Evolutionary conservation across 2,888 invertebrate genomes (phyloP), one percentile per base, ranked within the genome.

Genomic region (Tupiocoris notatus): DNA sequence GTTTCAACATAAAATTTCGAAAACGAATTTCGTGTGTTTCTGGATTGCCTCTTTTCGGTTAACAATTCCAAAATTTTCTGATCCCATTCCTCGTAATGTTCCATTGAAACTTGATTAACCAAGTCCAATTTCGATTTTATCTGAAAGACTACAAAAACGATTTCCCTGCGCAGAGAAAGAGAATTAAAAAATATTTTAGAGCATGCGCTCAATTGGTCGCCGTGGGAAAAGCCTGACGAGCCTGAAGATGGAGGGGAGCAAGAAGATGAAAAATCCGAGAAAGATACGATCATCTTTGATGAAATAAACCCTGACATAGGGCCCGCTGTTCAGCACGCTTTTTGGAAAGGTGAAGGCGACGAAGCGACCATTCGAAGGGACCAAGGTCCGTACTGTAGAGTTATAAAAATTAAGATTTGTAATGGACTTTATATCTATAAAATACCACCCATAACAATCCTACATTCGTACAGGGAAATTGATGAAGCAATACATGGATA

Each of bases 401-500:
- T n/a, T n/a, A n/a, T n/a, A n/a, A n/a, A n/a, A n/a, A n/a, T n/a
- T n/a, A n/a, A n/a, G n/a, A n/a, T n/a, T n/a, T n/a, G n/a, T n/a
- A n/a, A n/a, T n/a, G n/a, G n/a, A n/a, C n/a, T n/a, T n/a, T n/a
- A n/a, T n/a, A n/a, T n/a, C n/a, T n/a, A n/a, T n/a, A n/a, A n/a
- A n/a, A n/a, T n/a, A n/a, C n/a, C n/a, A n/a, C n/a, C n/a, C n/a
- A n/a, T n/a, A n/a, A 7, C 54, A 16, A n/a, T n/a, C n/a, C n/a
- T n/a, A n/a, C n/a, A n/a, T n/a, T n/a, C n/a, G n/a, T 39, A 7
- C 57, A 81, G 81, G 79, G 25, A 79, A 79, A 76, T 67, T 91
- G 78, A 93, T 93, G 93, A 86, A 86, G 79, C 89, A 88, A 75
- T 92, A 91, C 81, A 93, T 94, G 92, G 91, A 94, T 81, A 84